Conservation (phyloP, 2,888 invertebrate genomes). For the Dichetophora obliterata region DNA sequence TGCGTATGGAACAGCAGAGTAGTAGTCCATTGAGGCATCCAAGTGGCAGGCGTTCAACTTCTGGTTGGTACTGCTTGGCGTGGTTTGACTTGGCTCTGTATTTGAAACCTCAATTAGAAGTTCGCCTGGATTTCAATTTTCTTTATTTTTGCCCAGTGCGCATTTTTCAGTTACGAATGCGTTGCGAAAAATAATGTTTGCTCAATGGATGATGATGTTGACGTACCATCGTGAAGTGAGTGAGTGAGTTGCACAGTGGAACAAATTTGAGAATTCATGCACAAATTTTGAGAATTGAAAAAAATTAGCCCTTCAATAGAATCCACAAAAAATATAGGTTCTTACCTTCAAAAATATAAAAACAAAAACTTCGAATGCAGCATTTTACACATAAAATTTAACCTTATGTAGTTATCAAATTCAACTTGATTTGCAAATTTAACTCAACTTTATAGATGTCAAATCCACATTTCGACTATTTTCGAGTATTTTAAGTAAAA, state of each 20-base stretch:
- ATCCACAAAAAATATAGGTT: too few species aligned
- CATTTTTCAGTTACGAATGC: slow-evolving; percentile 39
- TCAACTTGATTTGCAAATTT: too few species aligned
- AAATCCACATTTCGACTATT: too few species aligned
- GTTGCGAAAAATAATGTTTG: slow-evolving; percentile 45
- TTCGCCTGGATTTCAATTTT: slow-evolving; percentile 43
- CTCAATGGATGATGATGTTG: slow-evolving; percentile 46
- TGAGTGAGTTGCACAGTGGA: slow-evolving; percentile 21
- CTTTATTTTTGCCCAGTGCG: slow-evolving; percentile 50
- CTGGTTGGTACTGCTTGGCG: background rate
- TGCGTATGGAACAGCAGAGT: slow-evolving; percentile 47
- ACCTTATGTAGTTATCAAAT: too few species aligned
- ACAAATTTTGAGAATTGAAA: too few species aligned
- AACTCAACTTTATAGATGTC: too few species aligned
- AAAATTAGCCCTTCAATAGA: too few species aligned
- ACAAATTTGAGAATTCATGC: background rate
- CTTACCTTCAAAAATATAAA: too few species aligned
- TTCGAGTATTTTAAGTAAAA: too few species aligned
- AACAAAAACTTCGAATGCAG: too few species aligned
- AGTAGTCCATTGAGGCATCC: slow-evolving; percentile 45
- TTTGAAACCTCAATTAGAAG: slow-evolving; percentile 51
- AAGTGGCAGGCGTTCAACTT: slow-evolving; percentile 11
- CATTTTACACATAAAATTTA: too few species aligned
- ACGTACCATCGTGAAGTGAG: background rate
- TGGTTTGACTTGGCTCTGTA: slow-evolving; percentile 10